A percentile compares a stretch with the other conserved stretches of the same genome.
phyloP scores from a whole-genome alignment of 1,140 invertebrate species.

The Lordiphosa stackelbergi region DNA sequence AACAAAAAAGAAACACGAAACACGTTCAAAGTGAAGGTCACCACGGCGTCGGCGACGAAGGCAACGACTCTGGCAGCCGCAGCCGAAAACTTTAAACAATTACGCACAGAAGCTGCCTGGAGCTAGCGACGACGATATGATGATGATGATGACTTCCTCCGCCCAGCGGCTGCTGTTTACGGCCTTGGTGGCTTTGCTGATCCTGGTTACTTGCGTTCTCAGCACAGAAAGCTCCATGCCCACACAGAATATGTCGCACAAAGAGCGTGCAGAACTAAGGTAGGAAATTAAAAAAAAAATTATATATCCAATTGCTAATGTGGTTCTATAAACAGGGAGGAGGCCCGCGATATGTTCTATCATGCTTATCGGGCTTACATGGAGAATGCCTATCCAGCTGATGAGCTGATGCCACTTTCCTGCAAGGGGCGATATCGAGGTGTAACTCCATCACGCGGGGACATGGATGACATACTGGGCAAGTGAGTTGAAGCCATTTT shows the following conservation, averaged over 20 bases:
- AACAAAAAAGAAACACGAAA: slow-evolving; percentile 44
- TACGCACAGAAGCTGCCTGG: slow-evolving; percentile 18
- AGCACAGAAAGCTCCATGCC: slow-evolving; percentile 61
- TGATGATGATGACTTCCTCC: slow-evolving; percentile 16
- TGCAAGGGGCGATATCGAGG: slow-evolving; percentile 94
- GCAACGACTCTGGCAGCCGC: slow-evolving; percentile 59
- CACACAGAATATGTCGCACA: slow-evolving; percentile 80
- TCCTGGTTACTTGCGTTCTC: slow-evolving; percentile 40
- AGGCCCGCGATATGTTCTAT: slow-evolving; percentile 96
- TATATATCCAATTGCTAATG: too few species aligned
- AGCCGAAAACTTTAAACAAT: slow-evolving; percentile 32
- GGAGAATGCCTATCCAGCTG: slow-evolving; percentile 98
- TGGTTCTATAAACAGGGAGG: slow-evolving; percentile 45
- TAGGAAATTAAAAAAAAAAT: slow-evolving; percentile 43
- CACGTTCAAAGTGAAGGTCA: slow-evolving; percentile 54
- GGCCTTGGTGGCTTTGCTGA: slow-evolving; percentile 19
- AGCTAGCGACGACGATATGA: slow-evolving; percentile 39
- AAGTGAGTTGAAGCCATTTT: slow-evolving; percentile 85
- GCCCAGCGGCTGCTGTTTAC: slow-evolving; percentile 23
- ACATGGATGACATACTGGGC: slow-evolving; percentile 96
- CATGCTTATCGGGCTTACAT: slow-evolving; percentile 98
- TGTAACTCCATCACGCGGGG: slow-evolving; percentile 91
- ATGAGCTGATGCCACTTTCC: slow-evolving; percentile 98
- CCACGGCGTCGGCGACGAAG: slow-evolving; percentile 26
- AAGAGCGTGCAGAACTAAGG: slow-evolving; percentile 80